Base-by-base conservation (phyloP, 2,797 vertebrate species). In the Rhinogobio ventralis region DNA sequence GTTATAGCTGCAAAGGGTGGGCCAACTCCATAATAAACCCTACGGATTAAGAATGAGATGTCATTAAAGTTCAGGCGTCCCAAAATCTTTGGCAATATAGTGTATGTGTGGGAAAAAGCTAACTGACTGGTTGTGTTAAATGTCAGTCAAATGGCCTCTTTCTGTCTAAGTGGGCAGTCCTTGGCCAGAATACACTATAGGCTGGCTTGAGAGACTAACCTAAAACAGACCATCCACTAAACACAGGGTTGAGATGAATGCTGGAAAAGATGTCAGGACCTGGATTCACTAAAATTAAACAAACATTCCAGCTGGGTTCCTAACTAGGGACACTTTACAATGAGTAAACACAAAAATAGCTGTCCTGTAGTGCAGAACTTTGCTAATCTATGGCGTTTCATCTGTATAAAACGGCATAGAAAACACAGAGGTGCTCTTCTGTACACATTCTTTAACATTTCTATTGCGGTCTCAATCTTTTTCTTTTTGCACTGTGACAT, bases 231-330 rank as follows among this genome's bases (percentile, higher is more conserved):
- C 19, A n/a, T n/a, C 51, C 7, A 9, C 30, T 55, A n/a, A 76
- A 57, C 30, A 57, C 7, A 57, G 30, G 30, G 20, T 76, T 57
- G 51, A 57, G 30, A 57, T 55, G 23, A 76, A 76, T 9, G 51
- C 11, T 57, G 51, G 73, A 76, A 36, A 57, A 57, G 13, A 76
- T 36, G 51, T 39, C 10, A 75, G 33, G 33, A 75, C 33, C 73
- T 55, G 7, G 19, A 39, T n/a, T 36, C 51, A 55, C 20, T 28
- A 28, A 20, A 77, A 60, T 60, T 42, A 76, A 36, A 39, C 67
- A 11, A 69, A 51, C 36, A 60, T 77, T 77, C 53, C 53, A 77
- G 36, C 53, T 77, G 74, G 53, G 36, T 5, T 77, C n/a, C 0
- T 25, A 36, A 77, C 13, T 4, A 60, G 33, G 23, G 53, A 39